Evolutionary conservation across 2,888 invertebrate genomes (phyloP).

Genomic region (Agrochola macilenta): DNA sequence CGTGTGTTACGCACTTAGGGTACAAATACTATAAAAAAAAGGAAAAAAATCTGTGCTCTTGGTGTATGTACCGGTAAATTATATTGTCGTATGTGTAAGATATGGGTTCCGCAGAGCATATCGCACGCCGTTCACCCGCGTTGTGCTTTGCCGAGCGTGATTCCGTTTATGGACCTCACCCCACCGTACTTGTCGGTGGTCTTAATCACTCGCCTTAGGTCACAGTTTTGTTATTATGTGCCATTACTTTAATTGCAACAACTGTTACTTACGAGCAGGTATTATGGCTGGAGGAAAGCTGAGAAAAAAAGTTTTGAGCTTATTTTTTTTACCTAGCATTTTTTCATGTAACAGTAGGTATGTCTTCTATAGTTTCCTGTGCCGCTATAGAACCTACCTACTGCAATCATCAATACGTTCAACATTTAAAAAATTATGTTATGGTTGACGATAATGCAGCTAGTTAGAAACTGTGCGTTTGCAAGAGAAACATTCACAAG

Average conservation of each 20-base stretch:
- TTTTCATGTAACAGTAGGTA: neutral
- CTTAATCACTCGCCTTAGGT: conserved; percentile 54
- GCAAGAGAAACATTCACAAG: too few relatives aligned
- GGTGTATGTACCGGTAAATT: neutral
- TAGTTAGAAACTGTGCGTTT: neutral
- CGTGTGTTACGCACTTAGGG: too few relatives aligned
- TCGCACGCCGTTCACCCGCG: conserved; percentile 74
- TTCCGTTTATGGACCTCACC: conserved; percentile 72
- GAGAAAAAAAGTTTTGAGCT: conserved; percentile 1
- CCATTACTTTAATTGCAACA: conserved; percentile 51
- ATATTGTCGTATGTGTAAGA: conserved; percentile 29
- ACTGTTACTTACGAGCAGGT: conserved; percentile 28
- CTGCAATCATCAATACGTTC: neutral
- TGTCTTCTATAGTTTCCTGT: neutral
- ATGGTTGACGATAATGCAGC: neutral
- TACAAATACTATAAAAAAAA: neutral
- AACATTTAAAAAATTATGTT: neutral
- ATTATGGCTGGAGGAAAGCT: conserved; percentile 19
- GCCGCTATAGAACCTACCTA: neutral
- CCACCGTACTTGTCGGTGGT: conserved; percentile 49
- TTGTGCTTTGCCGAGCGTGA: conserved; percentile 78
- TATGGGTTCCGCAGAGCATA: conserved; percentile 74
- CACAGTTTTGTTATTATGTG: conserved; percentile 52
- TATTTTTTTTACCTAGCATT: neutral
- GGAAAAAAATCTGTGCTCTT: too few relatives aligned